Percentiles rank a stretch among this genome's conserved stretches.
Evolutionary conservation across 2,113 vertebrate species (phyloP).

Genomic region (Protobothrops mucrosquamatus): DNA sequence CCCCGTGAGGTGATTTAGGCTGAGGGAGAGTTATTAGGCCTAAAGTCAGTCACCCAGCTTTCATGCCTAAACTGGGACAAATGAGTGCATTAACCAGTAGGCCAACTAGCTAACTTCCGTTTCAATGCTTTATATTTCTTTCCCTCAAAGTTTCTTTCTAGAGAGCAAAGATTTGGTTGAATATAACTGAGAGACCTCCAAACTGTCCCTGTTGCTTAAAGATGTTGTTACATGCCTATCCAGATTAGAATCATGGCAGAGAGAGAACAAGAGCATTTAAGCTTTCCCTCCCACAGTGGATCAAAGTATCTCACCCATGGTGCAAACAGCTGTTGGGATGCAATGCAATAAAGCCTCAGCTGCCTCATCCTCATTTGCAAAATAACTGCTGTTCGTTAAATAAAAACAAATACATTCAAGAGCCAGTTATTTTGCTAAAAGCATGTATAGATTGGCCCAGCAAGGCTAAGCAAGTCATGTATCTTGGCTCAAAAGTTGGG

Average conservation of each 20-base stretch:
- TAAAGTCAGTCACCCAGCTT: background rate
- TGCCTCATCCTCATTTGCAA: background rate
- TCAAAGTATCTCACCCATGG: background rate
- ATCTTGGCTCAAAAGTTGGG: background rate
- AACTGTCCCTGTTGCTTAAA: background rate
- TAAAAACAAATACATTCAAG: background rate
- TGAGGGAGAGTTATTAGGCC: background rate
- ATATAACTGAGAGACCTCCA: background rate
- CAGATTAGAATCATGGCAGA: background rate
- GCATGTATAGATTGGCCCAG: no score
- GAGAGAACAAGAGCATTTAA: background rate
- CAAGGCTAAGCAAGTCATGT: background rate
- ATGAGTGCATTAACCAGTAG: background rate
- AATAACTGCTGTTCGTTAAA: background rate
- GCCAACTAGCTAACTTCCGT: background rate
- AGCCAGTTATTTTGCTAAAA: background rate
- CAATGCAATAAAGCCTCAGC: background rate
- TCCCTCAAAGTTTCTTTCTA: background rate
- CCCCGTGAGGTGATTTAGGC: no score
- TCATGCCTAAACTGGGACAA: background rate
- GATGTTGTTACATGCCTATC: background rate
- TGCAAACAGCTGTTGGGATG: background rate
- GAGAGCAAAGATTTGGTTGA: background rate
- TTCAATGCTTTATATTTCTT: background rate
- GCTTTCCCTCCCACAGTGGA: background rate